Evolutionary conservation across 2,797 vertebrate genomes (phyloP).

Genomic region (Perodicticus potto): DNA sequence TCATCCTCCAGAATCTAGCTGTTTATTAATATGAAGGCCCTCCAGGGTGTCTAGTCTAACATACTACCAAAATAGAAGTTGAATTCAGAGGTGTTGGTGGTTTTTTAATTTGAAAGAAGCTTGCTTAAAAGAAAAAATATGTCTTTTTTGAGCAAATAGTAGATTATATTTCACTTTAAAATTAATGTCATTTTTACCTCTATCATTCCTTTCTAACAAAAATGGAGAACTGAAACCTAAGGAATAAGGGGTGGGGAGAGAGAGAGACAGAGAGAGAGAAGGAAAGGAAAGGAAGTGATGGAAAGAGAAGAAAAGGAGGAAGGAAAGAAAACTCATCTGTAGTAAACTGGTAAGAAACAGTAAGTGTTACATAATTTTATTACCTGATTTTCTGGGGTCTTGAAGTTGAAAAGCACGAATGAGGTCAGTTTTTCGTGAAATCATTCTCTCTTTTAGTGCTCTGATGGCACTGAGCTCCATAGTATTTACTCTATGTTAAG

Average conservation of each 20-base stretch:
- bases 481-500: constrained; percentile 89
- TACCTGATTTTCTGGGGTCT: constrained; percentile 92
- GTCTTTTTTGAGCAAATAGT: constrained; percentile 42
- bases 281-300: not conserved
- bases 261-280: no score
- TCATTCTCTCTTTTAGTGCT: constrained; percentile 94
- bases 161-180: constrained; percentile 53
- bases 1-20: constrained; percentile 22
- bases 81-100: constrained; percentile 41
- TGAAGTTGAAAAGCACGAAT: constrained; percentile 91
- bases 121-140: constrained; percentile 51
- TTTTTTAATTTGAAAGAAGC: constrained; percentile 46
- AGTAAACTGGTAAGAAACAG: constrained; percentile 18
- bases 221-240: constrained; percentile 63
- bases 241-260: not conserved
- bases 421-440: constrained; percentile 93
- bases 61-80: constrained; percentile 53
- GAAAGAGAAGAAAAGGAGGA: not conserved
- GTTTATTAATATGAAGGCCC: constrained; percentile 33
- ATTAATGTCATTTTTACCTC: constrained; percentile 6
- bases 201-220: constrained; percentile 66
- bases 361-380: constrained; percentile 48
- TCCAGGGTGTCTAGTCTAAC: not conserved
- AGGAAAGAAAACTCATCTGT: constrained; percentile 44
- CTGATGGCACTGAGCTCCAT: constrained; percentile 95